A percentile compares a stretch with the other conserved stretches of the same genome.
phyloP scores from a whole-genome alignment of 2,797 vertebrate species.

The Ptychadena robeensis region DNA sequence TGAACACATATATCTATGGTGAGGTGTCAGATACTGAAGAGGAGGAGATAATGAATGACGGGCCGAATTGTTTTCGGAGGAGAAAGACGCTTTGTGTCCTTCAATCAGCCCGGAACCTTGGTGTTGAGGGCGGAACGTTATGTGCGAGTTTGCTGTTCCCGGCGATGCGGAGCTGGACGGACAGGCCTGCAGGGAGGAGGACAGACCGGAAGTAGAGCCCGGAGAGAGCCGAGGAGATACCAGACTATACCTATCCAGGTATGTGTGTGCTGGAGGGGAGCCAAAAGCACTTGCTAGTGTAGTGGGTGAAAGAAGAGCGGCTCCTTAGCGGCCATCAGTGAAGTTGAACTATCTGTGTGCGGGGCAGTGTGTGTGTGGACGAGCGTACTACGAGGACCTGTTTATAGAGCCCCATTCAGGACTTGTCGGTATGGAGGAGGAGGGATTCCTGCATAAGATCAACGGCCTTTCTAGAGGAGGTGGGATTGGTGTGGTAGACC shows the following conservation, averaged over 20 bases:
- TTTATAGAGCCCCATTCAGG: too few relatives aligned
- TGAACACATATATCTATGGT: too few relatives aligned
- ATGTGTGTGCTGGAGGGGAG: not conserved
- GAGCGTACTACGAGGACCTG: too few relatives aligned
- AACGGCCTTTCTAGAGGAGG: not conserved
- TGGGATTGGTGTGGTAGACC: not conserved
- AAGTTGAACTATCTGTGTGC: not conserved
- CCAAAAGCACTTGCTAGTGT: not conserved
- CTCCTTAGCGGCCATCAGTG: too few relatives aligned
- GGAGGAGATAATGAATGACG: too few relatives aligned
- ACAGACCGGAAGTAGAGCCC: slow-evolving; percentile 56
- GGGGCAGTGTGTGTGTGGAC: not conserved
- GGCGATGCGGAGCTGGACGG: slow-evolving; percentile 38
- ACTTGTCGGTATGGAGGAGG: not conserved
- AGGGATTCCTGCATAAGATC: not conserved
- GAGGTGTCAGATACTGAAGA: not conserved
- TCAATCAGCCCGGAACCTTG: slow-evolving; percentile 49
- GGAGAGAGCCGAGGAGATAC: slow-evolving; percentile 26
- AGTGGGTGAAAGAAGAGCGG: not conserved
- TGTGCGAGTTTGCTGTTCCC: slow-evolving; percentile 33
- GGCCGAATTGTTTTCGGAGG: not conserved
- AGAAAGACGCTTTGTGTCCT: not conserved
- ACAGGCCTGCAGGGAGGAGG: slow-evolving; percentile 58
- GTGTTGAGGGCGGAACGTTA: slow-evolving; percentile 48
- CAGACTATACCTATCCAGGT: not conserved